A percentile compares a stretch with the other conserved stretches of the same genome.
Evolutionary conservation across 1,140 invertebrate species (phyloP).

Genomic region (Cryptotermes secundus): DNA sequence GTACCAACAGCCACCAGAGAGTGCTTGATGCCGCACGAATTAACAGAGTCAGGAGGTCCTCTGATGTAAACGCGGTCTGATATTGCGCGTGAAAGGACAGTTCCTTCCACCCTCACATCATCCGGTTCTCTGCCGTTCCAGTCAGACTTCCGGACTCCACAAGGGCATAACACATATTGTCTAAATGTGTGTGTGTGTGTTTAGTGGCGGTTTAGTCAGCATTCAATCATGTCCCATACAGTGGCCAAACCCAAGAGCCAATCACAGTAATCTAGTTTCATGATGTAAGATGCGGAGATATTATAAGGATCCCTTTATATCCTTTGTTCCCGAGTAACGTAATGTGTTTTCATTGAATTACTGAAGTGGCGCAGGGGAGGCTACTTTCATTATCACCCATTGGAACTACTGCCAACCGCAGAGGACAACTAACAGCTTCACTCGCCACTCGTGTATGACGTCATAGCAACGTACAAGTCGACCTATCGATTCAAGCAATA

Average conservation of each 20-base stretch:
- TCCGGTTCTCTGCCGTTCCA: not conserved
- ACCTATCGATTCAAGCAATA: not conserved
- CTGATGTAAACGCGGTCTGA: not conserved
- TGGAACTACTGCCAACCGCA: not conserved
- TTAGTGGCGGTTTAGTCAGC: not conserved
- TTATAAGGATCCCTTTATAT: constrained; percentile 3
- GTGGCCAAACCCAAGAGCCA: constrained; percentile 9
- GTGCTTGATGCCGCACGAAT: not conserved
- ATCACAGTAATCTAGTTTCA: constrained; percentile 9
- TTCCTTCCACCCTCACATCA: not conserved
- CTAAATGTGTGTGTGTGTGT: no score
- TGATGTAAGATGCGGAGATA: not conserved
- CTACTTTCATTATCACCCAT: constrained; percentile 6
- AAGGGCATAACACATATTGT: not conserved
- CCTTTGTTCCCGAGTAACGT: not conserved
- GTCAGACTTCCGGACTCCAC: no score
- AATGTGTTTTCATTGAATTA: not conserved
- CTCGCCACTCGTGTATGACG: not conserved
- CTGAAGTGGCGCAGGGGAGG: not conserved
- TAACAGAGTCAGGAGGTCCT: not conserved
- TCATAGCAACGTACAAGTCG: not conserved
- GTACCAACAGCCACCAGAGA: not conserved
- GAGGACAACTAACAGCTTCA: not conserved
- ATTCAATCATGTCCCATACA: not conserved
- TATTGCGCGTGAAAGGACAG: not conserved